Evolutionary conservation across 2,113 vertebrate species (phyloP).

Genomic region (Loxodonta africana): DNA sequence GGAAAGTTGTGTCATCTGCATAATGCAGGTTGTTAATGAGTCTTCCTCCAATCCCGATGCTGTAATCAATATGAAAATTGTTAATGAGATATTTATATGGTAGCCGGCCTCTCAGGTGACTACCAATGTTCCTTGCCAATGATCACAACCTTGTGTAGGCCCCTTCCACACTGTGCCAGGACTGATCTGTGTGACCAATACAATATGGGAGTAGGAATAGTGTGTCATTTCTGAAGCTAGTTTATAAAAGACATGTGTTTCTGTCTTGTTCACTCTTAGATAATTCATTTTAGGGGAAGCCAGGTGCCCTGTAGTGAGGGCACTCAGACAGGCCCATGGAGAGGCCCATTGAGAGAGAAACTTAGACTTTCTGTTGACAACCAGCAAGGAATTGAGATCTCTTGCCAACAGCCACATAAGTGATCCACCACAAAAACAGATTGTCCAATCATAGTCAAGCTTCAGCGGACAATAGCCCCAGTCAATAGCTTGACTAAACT

Average conservation of each 20-base stretch:
- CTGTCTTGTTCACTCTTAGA: not conserved
- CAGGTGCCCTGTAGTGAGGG: not conserved
- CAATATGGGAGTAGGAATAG: not conserved
- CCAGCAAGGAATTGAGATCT: not conserved
- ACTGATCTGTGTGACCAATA: not conserved
- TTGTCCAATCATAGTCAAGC: not conserved
- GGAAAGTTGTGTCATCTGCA: too few species aligned
- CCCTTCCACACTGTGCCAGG: not conserved
- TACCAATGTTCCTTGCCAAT: not conserved
- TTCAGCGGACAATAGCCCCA: not conserved
- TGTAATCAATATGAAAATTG: not conserved
- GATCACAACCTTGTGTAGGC: not conserved
- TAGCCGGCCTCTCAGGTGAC: not conserved
- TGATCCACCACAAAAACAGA: not conserved
- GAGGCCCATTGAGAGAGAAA: not conserved
- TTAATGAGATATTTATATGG: not conserved
- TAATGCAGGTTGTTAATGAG: too few species aligned
- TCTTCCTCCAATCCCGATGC: not conserved
- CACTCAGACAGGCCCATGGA: not conserved
- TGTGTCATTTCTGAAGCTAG: not conserved
- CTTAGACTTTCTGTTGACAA: not conserved
- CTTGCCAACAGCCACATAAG: not conserved
- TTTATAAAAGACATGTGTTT: not conserved
- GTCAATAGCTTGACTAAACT: not conserved
- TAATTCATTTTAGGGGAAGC: too few species aligned